Base-by-base conservation (phyloP, 2,888 invertebrate species). In the Spialia ferax region DNA sequence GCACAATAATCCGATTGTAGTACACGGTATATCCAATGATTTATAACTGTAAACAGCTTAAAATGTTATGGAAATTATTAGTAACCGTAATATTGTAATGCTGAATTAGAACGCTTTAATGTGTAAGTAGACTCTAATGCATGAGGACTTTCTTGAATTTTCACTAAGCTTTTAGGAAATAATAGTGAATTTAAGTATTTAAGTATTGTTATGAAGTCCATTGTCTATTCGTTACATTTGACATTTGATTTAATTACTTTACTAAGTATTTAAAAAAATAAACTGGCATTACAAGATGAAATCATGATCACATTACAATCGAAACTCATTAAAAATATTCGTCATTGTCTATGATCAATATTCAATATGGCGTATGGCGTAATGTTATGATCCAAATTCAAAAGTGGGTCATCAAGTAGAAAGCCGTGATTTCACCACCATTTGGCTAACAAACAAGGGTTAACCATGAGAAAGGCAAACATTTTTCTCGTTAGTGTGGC, bases 41-140 rank as follows among this genome's bases (percentile, higher is more conserved):
- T 67, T 67, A 73, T 73, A 67, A 64, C 20, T 48, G 70, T 62
- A 57, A 67, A 74, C 65, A 59, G 38, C 59, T 65, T 65, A 65
- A 15, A 52, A 15, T 65, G 59, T 59, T 65, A 65, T 50, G 48
- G 56, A 56, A 56, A 52, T 35, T 64, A 23, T 57, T 45, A 56
- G 22, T 32, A 48, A 15, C 42, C 45, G 5, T 29, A 32, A 0
- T 54, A 45, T 32, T 48, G 61, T 50, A 50, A 22, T 23, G 22
- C 23, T 35, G 22, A 52, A 20, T 23, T 8, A 35, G 32, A 50
- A 22, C 45, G n/a, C 35, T 13, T 38, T 54, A 63, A 23, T 18
- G 50, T 50, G 22, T 45, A 18, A 48, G 20, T 7, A 10, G 22
- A 50, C 7, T 22, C 22, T 11, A 10, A 11, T 20, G 20, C 13